Base-by-base conservation (phyloP, 2,797 vertebrate genomes). In the Spinibarbus caldwelli region DNA sequence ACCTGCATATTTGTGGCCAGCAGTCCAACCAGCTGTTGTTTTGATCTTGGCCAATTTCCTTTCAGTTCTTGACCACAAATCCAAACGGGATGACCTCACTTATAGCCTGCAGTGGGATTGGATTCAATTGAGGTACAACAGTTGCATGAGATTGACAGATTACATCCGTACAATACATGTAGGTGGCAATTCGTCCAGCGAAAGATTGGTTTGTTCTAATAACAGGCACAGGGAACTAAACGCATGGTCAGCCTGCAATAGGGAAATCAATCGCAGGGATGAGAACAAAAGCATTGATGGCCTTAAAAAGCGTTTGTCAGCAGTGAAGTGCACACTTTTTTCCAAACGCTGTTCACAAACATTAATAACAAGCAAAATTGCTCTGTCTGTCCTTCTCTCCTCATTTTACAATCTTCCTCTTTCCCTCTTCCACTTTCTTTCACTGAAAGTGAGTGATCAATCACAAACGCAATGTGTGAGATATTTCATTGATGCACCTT, bases 21-120 rank as follows among this genome's bases (percentile, higher is more conserved):
- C 36, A 81, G 73, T 78, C 82, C 81, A 68, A 79, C 64, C 80
- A 82, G 45, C 76, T 88, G 86, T 82, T 89, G 76, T 87, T 84
- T 83, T 82, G 76, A 82, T 90, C 21, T 77, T 19, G 38, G 26
- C 49, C 80, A 45, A 64, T 87, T 82, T 87, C 84, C 26, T 47
- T 83, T 75, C 82, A 38, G 38, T 80, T 57, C 71, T 70, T 31
- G 34, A 59, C 19, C n/a, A 15, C 23, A 54, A 64, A 70, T 38
- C 52, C 49, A 34, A 62, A 85, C 45, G 47, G 36, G 29, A 76
- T 49, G 38, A 68, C 36, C 23, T 71, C n/a, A 59, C 43, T 84
- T 62, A 43, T 41, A 71, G 79, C 75, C 52, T 45, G 14, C 11
- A 21, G 80, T 68, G 41, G n/a, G 38, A 82, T 67, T 54, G 62